Evolutionary conservation across 2,113 vertebrate species (phyloP), one percentile per base, ranked within the genome.

Genomic region (Tylochromis polylepis): DNA sequence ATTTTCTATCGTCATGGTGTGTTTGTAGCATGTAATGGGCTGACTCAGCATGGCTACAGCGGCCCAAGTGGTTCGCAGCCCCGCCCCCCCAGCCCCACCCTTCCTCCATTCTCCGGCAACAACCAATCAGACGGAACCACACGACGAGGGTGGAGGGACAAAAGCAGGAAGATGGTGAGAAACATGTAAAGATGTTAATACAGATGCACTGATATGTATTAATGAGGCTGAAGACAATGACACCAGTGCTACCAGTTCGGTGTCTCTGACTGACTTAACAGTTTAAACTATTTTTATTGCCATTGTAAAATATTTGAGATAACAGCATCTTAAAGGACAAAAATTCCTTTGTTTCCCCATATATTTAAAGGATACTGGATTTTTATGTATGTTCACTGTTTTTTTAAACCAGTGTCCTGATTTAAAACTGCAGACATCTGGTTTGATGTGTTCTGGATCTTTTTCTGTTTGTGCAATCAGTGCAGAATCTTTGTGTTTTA

Each of bases 161-260:
- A 96, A 97, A 85, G 97, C 96, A 72, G 97, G 96, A 97, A 90
- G 78, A 97, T 97, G 97, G 98, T 99, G 94, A 87, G 93, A 31
- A 18, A 67, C 78, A 53, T 53, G 38, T 53, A 72, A 43, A 87
- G 83, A 89, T 75, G 24, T 51, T 75, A 12, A 51, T 75, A 51
- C 4, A 49, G 10, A 31, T 29, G 24, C 24, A 20, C 43, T 49
- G 10, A 49, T 49, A 6, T n/a, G 18, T 89, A 89, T 90, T 87
- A 79, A 84, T 80, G 87, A 88, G 67, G 18, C 53, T 67, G 58
- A 41, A 85, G 14, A 14, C 31, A 57, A 82, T 80, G 41, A 75
- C 41, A 6, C 22, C 15, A 46, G 36, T 2, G 5, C 8, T 72
- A 29, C 43, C 70, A 51, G 70, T 75, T 75, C 4, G 3, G 43